Evolutionary conservation across 2,797 vertebrate genomes (phyloP), one percentile per base, ranked within the genome.

Genomic region (Monodelphis domestica): DNA sequence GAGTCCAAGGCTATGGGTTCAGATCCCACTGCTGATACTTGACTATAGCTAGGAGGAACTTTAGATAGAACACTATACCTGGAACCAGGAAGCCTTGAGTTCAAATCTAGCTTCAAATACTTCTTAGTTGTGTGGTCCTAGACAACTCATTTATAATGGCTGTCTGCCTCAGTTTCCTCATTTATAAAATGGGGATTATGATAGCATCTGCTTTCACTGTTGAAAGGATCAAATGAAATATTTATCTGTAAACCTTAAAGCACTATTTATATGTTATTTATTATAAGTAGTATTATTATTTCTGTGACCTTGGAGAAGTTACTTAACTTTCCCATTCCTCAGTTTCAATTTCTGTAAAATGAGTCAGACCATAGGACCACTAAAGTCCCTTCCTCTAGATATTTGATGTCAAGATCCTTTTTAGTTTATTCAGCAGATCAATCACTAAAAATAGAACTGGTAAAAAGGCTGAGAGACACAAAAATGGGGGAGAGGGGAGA

Each of bases 361-460:
- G n/a, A n/a, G n/a, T n/a, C n/a, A n/a, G n/a, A n/a, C n/a, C n/a
- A n/a, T n/a, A n/a, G n/a, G n/a, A n/a, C n/a, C n/a, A n/a, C n/a
- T n/a, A n/a, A n/a, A n/a, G n/a, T n/a, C n/a, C n/a, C n/a, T n/a
- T n/a, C n/a, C n/a, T n/a, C n/a, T n/a, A n/a, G n/a, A n/a, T n/a
- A n/a, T n/a, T n/a, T 78, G 3, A 56, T 17, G 93, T 91, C 91
- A 38, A 59, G 59, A 54, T 57, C 1, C 9, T 90, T 45, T 63
- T 54, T 90, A 63, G 26, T 93, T 96, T 92, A n/a, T 51, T 90
- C 56, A 92, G 30, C 12, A 95, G 45, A 93, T 1, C 12, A n/a
- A 93, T 92, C 21, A 55, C 54, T 93, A 91, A 94, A 94, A 95
- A 91, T n/a, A 57, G 53, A 95, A 28, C 53, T 54, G 55, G n/a